Conservation (phyloP, 1,140 invertebrate genomes). For the Caerostris darwini region DNA sequence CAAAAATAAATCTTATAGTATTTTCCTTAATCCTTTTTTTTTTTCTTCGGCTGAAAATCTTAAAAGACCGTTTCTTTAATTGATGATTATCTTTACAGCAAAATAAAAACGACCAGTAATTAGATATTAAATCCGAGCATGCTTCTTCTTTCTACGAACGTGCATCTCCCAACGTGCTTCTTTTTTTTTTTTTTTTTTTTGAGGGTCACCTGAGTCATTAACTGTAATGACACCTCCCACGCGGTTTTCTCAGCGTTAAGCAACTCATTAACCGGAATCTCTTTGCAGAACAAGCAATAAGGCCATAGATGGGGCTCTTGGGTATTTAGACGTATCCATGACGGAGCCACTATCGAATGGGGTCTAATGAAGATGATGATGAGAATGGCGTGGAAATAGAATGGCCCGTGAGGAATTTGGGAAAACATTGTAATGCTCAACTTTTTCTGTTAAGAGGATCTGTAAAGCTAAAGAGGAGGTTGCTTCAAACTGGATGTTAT, state of each 20-base stretch:
- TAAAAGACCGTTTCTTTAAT: neutral
- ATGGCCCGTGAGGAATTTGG: neutral
- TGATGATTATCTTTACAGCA: neutral
- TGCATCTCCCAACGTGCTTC: neutral
- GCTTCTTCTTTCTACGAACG: neutral
- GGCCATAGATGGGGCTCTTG: constrained; percentile 13
- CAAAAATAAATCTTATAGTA: too few species aligned
- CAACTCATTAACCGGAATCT: constrained; percentile 69
- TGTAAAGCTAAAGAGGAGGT: too few species aligned
- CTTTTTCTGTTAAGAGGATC: neutral
- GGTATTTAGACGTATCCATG: constrained; percentile 42
- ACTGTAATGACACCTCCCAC: constrained; percentile 36
- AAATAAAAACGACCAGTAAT: neutral
- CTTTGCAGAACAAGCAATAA: constrained; percentile 14
- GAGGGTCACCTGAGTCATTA: constrained; percentile 44
- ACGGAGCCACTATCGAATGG: neutral
- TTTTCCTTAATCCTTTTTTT: too few species aligned
- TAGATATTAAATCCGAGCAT: neutral
- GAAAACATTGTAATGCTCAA: neutral
- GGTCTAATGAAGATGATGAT: constrained; percentile 72
- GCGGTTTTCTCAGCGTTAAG: constrained; percentile 60
- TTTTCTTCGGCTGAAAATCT: too few species aligned
- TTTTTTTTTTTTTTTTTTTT: constrained; percentile 25
- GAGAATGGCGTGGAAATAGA: neutral
- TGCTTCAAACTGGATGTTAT: too few species aligned